phyloP scores from a whole-genome alignment of 2,797 vertebrate species.

The Enteromius viviparus region DNA sequence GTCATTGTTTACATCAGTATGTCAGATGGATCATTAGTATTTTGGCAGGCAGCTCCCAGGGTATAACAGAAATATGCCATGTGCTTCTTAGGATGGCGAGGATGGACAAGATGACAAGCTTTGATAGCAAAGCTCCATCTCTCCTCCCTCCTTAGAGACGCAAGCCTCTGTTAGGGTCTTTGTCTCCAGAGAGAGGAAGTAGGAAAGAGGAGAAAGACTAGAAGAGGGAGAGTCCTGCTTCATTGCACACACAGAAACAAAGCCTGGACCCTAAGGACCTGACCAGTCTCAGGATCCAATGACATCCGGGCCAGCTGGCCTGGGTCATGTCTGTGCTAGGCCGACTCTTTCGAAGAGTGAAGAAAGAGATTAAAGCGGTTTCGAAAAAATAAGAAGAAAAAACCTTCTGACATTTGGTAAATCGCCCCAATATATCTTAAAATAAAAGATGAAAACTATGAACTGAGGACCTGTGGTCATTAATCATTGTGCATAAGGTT shows the following conservation, averaged over 20 bases:
- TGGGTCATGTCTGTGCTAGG: slow-evolving; percentile 45
- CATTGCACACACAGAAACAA: slow-evolving; percentile 54
- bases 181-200: slow-evolving; percentile 50
- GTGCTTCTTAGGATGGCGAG: slow-evolving; percentile 38
- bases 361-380: slow-evolving; percentile 56
- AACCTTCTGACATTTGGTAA: slow-evolving; percentile 46
- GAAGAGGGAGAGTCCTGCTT: slow-evolving; percentile 44
- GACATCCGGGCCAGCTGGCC: slow-evolving; percentile 58
- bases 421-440: slow-evolving; percentile 42
- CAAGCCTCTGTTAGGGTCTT: slow-evolving; percentile 44
- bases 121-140: slow-evolving; percentile 57
- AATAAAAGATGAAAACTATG: slow-evolving; percentile 44
- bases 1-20: slow-evolving; percentile 22
- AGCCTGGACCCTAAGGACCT: slow-evolving; percentile 36
- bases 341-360: slow-evolving; percentile 35
- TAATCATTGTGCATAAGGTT: slow-evolving; percentile 50
- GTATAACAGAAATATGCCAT: slow-evolving; percentile 24
- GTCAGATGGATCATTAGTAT: neutral
- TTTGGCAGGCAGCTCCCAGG: neutral
- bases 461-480: slow-evolving; percentile 44
- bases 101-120: slow-evolving; percentile 60
- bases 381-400: slow-evolving; percentile 71
- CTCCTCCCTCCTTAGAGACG: slow-evolving; percentile 1
- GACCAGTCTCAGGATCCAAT: slow-evolving; percentile 55
- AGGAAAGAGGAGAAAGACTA: slow-evolving; percentile 50